These are phyloP conservation scores for Alosa sapidissima DNA, from an alignment of 2,797 vertebrate species.

Conservation along the genomic window DNA sequence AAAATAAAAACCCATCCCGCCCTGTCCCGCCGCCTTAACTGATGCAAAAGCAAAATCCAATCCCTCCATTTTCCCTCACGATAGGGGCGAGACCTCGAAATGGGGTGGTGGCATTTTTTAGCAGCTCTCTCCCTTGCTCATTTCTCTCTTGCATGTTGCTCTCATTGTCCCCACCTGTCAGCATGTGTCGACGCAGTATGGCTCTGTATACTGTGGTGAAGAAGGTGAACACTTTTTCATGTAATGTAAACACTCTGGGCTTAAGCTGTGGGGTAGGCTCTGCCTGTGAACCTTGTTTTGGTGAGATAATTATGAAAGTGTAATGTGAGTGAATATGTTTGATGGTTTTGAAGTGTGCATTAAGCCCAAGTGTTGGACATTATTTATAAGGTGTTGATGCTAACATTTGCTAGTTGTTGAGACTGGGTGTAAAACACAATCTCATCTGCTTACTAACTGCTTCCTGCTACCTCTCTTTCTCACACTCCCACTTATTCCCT, in stretches of 20 bases:
- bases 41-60: not conserved
- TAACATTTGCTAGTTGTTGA: not conserved
- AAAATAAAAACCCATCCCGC: not conserved
- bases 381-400: not conserved
- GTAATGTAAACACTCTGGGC: constrained; percentile 36
- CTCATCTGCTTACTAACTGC: constrained; percentile 58
- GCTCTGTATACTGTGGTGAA: not conserved
- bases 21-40: not conserved
- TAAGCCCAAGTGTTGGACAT: constrained; percentile 3
- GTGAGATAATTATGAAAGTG: not conserved
- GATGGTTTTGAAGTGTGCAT: not conserved
- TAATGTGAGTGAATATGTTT: not conserved
- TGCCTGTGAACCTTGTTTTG: not conserved
- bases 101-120: not conserved
- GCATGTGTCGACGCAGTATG: not conserved
- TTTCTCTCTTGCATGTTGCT: not conserved
- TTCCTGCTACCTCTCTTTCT: constrained; percentile 52
- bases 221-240: constrained; percentile 24
- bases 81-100: not conserved
- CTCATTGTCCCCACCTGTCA: not conserved
- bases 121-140: not conserved
- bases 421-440: not conserved
- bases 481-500: constrained; percentile 47
- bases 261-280: constrained; percentile 36
- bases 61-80: not conserved